Base-by-base conservation (phyloP, 1,140 invertebrate genomes). In the Bombus polaris region DNA sequence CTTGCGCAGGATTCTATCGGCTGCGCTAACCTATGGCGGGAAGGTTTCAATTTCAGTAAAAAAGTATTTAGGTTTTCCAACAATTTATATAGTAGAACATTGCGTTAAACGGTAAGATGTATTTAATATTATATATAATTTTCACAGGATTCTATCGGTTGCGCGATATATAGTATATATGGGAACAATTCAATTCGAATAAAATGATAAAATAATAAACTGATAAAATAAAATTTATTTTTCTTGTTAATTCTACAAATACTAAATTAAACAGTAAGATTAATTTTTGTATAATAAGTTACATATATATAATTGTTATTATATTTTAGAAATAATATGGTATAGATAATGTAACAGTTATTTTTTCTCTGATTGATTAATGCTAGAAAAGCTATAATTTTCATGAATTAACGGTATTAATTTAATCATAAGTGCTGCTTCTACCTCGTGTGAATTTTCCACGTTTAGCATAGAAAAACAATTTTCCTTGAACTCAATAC, bases 401-500 rank as follows among this genome's bases (percentile, higher is more conserved):
- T 87, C 72, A 71, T 92, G 53, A 5, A 89, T 74, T 18, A 92
- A 53, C 25, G 91, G 73, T 25, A 91, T 84, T 70, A 94, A 86
- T 44, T 89, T 74, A 6, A 42, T 68, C 15, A 77, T 86, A n/a
- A 93, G 57, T n/a, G 77, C 66, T 12, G 82, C 37, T 81, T 91
- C 81, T 2, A 91, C 74, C 9, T 86, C 74, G 4, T 82, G 70
- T 5, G 88, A 78, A 74, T 89, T 88, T 2, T 86, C 86, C 0
- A 87, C 87, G 22, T 86, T 53, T 47, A 93, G 83, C 42, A 87
- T 70, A 28, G 91, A 65, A 9, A 93, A 92, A 59, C 91, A 90
- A 6, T 89, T 81, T 42, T 91, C 87, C 78, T 83, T 90, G 75
- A 94, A 95, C 32, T 90, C 47, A 18, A 89, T 44, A 62, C 93